Evolutionary conservation across 2,797 vertebrate species (phyloP), one percentile per base, ranked within the genome.

Genomic region (Apogon hyalosoma): DNA sequence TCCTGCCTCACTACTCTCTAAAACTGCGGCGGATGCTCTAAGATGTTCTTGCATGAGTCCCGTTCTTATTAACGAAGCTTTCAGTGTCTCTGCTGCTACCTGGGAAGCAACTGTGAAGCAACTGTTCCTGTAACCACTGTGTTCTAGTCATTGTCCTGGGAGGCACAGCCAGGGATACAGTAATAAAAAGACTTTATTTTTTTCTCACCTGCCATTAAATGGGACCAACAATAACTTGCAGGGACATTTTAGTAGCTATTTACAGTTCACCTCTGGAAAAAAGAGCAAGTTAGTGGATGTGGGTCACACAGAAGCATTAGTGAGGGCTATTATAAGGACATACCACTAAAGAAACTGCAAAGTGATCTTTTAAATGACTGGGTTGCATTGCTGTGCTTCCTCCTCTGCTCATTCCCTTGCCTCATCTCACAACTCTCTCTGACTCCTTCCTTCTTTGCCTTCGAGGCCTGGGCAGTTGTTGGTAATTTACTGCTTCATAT

Each of bases 401-500:
- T 42, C 58, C 40, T 68, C 53, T 56, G 53, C 60, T 61, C 18
- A 58, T 73, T 40, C 36, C 54, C 52, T 69, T 54, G 43, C 55
- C 50, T 77, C 79, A 75, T 77, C 61, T 19, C 64, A 64, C 73
- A 47, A 59, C 49, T 60, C 40, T 68, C 21, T 69, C 18, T 68
- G 46, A 77, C 54, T 57, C 53, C 64, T 47, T 60, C n/a, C 28
- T 42, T 51, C n/a, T 39, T 50, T 7, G 43, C 57, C 63, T 63
- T 38, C 18, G 49, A 70, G 69, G 54, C 46, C 61, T 47, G 19
- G 63, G 68, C 63, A 66, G 53, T 51, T 58, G 48, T 86, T 48
- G 63, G 51, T 85, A 79, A 88, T 89, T 85, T 83, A 87, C 74
- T 66, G 79, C 61, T 70, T 68, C 76, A 78, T 69, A 80, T 79